phyloP scores from a whole-genome alignment of 2,888 invertebrate species.

The Apeira syringaria region DNA sequence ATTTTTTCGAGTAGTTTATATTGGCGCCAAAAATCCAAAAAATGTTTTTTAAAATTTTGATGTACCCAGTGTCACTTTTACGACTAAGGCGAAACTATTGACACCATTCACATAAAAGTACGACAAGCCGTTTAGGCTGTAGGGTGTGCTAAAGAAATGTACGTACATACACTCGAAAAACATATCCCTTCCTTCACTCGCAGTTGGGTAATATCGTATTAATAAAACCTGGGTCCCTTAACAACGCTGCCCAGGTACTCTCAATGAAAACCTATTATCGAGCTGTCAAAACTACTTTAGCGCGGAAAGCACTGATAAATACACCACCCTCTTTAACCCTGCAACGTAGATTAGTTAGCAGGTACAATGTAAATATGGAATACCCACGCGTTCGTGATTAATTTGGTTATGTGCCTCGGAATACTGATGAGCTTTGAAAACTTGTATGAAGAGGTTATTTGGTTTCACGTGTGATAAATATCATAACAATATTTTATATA shows the following conservation, averaged over 20 bases:
- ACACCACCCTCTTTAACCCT: conserved; percentile 19
- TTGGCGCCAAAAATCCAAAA: too few relatives aligned
- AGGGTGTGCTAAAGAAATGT: too few relatives aligned
- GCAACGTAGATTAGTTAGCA: conserved; percentile 7
- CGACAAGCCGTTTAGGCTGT: too few relatives aligned
- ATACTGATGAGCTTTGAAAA: conserved; percentile 18
- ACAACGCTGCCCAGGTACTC: background rate
- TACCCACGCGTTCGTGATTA: conserved; percentile 19
- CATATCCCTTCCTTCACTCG: too few relatives aligned
- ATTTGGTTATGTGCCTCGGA: conserved; percentile 13
- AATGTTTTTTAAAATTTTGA: too few relatives aligned
- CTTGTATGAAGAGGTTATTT: conserved; percentile 8
- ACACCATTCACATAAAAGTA: too few relatives aligned
- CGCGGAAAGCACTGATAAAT: conserved; percentile 11
- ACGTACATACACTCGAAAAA: too few relatives aligned
- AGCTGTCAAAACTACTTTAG: conserved; percentile 18
- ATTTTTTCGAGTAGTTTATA: too few relatives aligned
- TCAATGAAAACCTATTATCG: conserved; percentile 4
- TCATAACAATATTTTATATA: too few relatives aligned
- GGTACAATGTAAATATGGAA: background rate
- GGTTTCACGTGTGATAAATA: background rate
- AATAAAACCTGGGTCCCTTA: background rate
- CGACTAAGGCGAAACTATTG: too few relatives aligned
- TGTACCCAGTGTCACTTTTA: too few relatives aligned
- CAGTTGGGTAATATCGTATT: too few relatives aligned